Conservation (phyloP, 1,140 invertebrate genomes). For the Plectrocnemia conspersa region DNA sequence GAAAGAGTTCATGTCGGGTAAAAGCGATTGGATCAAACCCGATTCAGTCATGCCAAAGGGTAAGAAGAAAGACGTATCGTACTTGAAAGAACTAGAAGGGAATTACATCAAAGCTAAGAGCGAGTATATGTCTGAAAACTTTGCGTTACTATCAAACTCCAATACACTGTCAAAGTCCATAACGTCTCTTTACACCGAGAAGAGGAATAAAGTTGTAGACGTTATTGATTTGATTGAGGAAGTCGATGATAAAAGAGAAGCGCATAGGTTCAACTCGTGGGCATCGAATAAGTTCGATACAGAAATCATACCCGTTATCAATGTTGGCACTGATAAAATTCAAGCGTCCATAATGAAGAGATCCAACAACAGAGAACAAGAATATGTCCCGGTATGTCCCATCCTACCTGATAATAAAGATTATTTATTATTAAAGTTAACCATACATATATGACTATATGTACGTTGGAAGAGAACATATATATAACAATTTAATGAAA, state of each 20-base stretch:
- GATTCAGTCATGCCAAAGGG: background rate
- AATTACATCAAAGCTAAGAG: constrained; percentile 51
- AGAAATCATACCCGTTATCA: background rate
- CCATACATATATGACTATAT: background rate
- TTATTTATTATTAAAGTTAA: constrained; percentile 9
- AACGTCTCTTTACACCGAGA: constrained; percentile 8
- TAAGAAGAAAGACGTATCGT: constrained; percentile 28
- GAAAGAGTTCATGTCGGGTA: constrained; percentile 47
- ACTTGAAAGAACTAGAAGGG: constrained; percentile 44
- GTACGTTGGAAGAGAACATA: background rate
- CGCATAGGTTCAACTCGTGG: background rate
- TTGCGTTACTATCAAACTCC: constrained; percentile 47
- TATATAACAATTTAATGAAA: background rate
- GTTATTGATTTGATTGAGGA: constrained; percentile 48
- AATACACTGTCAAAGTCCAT: constrained; percentile 38
- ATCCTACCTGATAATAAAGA: constrained; percentile 1
- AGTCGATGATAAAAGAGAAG: constrained; percentile 36
- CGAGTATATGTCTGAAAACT: constrained; percentile 48
- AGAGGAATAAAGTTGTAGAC: constrained; percentile 36
- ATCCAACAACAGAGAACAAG: constrained; percentile 3
- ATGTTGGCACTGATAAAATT: background rate
- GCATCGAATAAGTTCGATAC: no score
- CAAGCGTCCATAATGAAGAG: constrained; percentile 11
- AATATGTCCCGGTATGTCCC: constrained; percentile 8
- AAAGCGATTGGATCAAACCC: constrained; percentile 42